These are phyloP conservation scores for Pedetes capensis DNA, from an alignment of 2,113 vertebrate species.

Conservation along the genomic window DNA sequence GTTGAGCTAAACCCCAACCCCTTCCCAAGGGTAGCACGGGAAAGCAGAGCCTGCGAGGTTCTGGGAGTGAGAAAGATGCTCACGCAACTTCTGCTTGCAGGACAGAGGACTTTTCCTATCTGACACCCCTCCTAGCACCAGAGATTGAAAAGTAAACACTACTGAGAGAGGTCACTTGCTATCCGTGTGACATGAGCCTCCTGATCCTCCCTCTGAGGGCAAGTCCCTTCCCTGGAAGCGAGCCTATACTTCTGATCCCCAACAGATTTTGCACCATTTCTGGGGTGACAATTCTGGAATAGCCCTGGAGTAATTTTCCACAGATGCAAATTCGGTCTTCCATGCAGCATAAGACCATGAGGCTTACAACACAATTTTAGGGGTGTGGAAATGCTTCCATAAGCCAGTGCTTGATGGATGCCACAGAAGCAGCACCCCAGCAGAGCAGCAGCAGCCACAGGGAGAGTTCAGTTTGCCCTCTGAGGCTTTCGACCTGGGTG, in stretches of 20 bases:
- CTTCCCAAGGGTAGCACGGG: background rate
- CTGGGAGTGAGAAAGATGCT: background rate
- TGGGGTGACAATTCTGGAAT: background rate
- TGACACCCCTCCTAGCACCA: background rate
- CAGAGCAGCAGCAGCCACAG: fast-evolving
- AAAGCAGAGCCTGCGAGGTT: background rate
- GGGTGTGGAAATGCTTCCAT: fast-evolving
- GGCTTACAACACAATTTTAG: background rate
- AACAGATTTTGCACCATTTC: background rate
- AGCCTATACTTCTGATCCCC: too few species aligned
- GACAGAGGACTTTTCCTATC: background rate
- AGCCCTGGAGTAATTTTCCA: background rate
- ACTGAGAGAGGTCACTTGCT: background rate
- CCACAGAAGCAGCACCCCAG: fast-evolving
- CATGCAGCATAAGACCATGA: background rate
- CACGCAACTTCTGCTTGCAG: too few species aligned
- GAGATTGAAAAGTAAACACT: background rate
- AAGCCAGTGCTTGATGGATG: background rate
- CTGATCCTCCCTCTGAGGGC: background rate
- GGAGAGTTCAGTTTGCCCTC: background rate
- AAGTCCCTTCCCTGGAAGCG: background rate
- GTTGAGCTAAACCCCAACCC: too few species aligned
- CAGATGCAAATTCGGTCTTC: background rate
- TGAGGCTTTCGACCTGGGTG: fast-evolving
- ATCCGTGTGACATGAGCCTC: background rate